phyloP scores from a whole-genome alignment of 2,113 vertebrate genomes.

The Zingel zingel region DNA sequence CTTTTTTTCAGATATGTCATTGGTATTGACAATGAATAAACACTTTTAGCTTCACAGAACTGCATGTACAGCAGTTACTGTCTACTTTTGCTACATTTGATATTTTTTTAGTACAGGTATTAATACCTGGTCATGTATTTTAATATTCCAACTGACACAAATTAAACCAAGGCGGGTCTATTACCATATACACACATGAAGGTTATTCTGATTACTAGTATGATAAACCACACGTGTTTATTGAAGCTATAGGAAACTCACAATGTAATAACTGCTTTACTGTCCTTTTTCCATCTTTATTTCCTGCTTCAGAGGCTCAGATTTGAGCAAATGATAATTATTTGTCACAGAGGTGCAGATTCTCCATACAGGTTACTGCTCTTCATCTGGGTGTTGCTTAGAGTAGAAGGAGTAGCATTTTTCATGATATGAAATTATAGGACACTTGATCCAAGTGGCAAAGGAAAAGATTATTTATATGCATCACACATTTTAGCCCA shows the following conservation, averaged over 20 bases:
- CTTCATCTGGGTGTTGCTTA: neutral
- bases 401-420: neutral
- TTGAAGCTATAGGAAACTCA: neutral
- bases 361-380: neutral
- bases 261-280: neutral
- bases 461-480: slow-evolving; percentile 5
- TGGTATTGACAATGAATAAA: neutral
- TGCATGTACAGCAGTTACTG: neutral
- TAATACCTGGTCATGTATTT: too few relatives aligned
- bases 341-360: neutral
- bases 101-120: neutral
- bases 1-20: neutral
- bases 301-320: neutral
- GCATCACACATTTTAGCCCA: neutral
- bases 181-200: neutral
- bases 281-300: neutral
- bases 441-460: neutral
- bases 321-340: neutral
- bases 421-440: neutral
- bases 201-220: neutral
- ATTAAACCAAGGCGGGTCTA: neutral
- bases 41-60: neutral
- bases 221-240: neutral
- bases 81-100: neutral
- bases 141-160: neutral